Conservation (phyloP, 2,888 invertebrate species). For the Crematogaster levior region DNA sequence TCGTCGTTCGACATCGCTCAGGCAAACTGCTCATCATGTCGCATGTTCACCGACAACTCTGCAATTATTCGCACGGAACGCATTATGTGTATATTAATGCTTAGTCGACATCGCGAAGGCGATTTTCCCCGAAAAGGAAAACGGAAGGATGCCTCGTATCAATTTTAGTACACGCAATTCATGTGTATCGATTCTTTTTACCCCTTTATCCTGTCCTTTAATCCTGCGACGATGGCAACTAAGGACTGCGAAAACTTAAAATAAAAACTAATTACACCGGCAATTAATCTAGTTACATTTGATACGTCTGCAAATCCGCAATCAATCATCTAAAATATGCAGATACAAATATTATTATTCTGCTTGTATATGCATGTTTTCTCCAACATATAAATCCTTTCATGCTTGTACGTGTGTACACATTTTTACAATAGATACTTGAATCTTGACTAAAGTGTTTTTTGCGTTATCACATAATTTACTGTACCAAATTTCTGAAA, state of each 20-base stretch:
- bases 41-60: constrained; percentile 52
- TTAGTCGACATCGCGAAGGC: constrained; percentile 44
- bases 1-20: constrained; percentile 50
- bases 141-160: constrained; percentile 13
- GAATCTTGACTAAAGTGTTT: background rate
- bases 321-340: background rate
- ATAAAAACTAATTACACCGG: constrained; percentile 3
- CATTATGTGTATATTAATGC: constrained; percentile 47
- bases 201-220: background rate
- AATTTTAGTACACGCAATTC: constrained; percentile 36
- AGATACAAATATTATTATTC: background rate
- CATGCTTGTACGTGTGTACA: background rate
- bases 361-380: background rate
- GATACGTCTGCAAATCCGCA: background rate
- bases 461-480: background rate
- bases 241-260: background rate
- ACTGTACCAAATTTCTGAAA: background rate
- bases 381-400: background rate
- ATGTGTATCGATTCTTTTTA: constrained; percentile 11
- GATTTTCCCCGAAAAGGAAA: constrained; percentile 35
- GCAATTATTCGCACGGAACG: constrained; percentile 66
- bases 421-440: background rate
- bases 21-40: constrained; percentile 49
- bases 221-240: background rate
- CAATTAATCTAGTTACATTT: background rate